phyloP scores from a whole-genome alignment of 2,797 vertebrate genomes.

The Lepilemur ruficaudatus region DNA sequence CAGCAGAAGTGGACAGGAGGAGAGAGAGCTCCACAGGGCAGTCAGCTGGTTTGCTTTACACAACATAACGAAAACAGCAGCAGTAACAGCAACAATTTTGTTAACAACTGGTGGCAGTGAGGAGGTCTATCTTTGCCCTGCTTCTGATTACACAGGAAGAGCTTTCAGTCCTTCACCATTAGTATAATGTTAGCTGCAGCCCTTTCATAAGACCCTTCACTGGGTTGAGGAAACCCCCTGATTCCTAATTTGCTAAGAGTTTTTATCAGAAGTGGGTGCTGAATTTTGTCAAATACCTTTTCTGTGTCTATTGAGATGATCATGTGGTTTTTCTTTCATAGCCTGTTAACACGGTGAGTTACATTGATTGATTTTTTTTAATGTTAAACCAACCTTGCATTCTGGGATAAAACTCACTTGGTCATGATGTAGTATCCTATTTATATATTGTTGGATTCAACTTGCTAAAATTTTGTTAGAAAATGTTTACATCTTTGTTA shows the following conservation, averaged over 20 bases:
- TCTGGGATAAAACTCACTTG: neutral
- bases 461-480: neutral
- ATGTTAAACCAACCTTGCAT: neutral
- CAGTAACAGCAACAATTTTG: neutral
- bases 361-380: neutral
- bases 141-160: neutral
- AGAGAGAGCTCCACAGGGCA: neutral
- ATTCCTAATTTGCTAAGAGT: neutral
- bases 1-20: neutral
- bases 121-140: neutral
- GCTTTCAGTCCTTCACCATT: neutral
- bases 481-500: neutral
- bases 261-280: neutral
- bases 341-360: neutral
- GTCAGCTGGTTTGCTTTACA: neutral
- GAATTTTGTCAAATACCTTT: neutral
- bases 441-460: too few relatives aligned
- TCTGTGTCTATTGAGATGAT: neutral
- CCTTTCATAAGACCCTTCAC: neutral
- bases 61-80: neutral
- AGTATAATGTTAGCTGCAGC: neutral
- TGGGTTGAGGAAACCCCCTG: neutral
- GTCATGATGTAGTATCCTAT: neutral
- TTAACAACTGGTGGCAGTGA: neutral
- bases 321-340: neutral